These are phyloP conservation scores for Amblyopsis rosae DNA, from an alignment of 2,113 vertebrate species.

Conservation along the genomic window DNA sequence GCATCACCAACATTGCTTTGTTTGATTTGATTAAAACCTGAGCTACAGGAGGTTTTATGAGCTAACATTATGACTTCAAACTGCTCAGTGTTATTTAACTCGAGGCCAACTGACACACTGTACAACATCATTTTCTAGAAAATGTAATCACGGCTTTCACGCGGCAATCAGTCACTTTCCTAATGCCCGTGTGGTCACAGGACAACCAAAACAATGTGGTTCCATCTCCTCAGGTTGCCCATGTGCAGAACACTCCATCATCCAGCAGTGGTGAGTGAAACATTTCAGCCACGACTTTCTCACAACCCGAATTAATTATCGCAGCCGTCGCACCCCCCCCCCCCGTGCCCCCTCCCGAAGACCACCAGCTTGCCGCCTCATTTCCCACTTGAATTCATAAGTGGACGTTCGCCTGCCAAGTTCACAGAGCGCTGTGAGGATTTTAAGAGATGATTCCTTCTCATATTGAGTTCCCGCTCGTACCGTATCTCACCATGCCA, in stretches of 20 bases:
- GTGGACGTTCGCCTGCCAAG: conserved; percentile 38
- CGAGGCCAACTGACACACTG: not conserved
- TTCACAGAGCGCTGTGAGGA: conserved; percentile 50
- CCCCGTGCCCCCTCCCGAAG: conserved; percentile 15
- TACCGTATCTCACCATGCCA: conserved; percentile 42
- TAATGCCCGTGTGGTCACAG: conserved; percentile 20
- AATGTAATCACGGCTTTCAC: conserved; percentile 29
- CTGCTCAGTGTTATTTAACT: conserved; percentile 4
- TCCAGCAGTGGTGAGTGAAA: conserved; percentile 11
- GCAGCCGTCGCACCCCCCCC: conserved; percentile 8
- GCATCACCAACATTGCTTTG: not conserved
- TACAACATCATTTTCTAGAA: conserved; percentile 20
- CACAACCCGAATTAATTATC: conserved; percentile 15
- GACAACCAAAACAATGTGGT: conserved; percentile 15
- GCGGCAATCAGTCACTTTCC: conserved; percentile 32
- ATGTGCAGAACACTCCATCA: conserved; percentile 20
- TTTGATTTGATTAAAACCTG: not conserved
- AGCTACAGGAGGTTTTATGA: conserved; percentile 7
- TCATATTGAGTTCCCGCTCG: conserved; percentile 63
- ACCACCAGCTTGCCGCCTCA: conserved; percentile 25
- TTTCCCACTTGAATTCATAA: conserved; percentile 38
- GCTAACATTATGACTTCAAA: not conserved
- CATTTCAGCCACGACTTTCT: conserved; percentile 19
- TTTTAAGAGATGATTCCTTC: conserved; percentile 51
- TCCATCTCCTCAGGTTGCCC: conserved; percentile 5